phyloP scores from a whole-genome alignment of 2,113 vertebrate species.

The Bubo blakistoni region DNA sequence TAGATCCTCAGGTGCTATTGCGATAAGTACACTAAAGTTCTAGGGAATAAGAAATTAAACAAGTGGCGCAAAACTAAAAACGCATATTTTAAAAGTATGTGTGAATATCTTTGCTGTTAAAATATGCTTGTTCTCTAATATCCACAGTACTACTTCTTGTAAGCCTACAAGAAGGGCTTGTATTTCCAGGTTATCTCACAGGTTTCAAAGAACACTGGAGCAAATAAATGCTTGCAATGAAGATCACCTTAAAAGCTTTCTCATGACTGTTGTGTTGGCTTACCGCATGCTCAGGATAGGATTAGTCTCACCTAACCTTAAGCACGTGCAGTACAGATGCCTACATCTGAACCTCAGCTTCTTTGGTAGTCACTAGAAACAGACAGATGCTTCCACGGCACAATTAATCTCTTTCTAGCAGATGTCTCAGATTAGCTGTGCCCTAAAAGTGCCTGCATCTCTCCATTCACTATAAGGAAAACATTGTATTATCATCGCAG shows the following conservation, averaged over 20 bases:
- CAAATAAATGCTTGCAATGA: neutral
- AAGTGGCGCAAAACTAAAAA: neutral
- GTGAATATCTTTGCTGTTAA: neutral
- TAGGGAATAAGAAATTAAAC: neutral
- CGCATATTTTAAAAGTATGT: neutral
- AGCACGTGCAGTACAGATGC: neutral
- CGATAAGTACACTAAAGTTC: neutral
- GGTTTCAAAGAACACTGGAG: neutral
- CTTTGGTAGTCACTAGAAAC: neutral
- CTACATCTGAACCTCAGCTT: neutral
- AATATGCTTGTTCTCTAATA: neutral
- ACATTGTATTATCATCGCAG: neutral
- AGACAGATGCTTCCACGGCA: neutral
- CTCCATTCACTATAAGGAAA: neutral
- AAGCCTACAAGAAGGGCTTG: neutral
- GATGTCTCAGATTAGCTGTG: neutral
- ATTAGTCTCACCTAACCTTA: neutral
- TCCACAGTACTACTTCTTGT: neutral
- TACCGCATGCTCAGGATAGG: accelerated
- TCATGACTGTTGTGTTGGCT: neutral
- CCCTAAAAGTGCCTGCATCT: neutral
- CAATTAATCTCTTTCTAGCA: neutral
- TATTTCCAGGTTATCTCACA: neutral
- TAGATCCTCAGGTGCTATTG: neutral
- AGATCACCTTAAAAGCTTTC: neutral